Evolutionary conservation across 2,113 vertebrate species (phyloP).

Genomic region (Chloroceryle aenea): DNA sequence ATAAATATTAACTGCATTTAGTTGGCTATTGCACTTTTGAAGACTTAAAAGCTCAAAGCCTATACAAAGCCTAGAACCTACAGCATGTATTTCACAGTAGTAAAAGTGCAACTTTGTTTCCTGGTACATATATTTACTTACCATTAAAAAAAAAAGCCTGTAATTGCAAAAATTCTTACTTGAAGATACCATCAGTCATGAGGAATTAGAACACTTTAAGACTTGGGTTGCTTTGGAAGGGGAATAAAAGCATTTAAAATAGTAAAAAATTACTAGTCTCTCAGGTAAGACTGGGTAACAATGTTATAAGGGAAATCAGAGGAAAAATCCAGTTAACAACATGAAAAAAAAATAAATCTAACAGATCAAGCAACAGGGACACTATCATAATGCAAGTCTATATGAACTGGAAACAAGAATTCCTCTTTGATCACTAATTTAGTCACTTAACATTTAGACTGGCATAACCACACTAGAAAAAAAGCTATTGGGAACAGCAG

Average conservation of each 20-base stretch:
- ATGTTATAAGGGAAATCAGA: not conserved
- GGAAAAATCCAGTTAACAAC: not conserved
- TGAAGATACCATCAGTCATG: not conserved
- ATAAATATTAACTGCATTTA: not conserved
- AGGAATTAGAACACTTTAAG: not conserved
- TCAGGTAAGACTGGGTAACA: not conserved
- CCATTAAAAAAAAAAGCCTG: not conserved
- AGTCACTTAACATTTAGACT: not conserved
- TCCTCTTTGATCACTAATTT: not conserved
- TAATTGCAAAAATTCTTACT: not conserved
- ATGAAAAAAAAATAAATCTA: not conserved
- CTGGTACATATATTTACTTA: not conserved
- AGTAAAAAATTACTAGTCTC: not conserved
- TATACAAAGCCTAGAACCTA: not conserved
- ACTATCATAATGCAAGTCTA: not conserved
- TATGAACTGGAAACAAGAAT: not conserved
- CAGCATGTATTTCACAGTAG: not conserved
- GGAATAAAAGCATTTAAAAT: not conserved
- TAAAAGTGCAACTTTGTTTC: not conserved
- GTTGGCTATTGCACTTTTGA: not conserved
- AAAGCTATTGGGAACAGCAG: not conserved
- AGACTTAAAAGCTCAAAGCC: not conserved
- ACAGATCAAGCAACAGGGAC: not conserved
- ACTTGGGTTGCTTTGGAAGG: not conserved
- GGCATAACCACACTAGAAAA: not conserved